Evolutionary conservation across 2,888 invertebrate genomes (phyloP), one percentile per base, ranked within the genome.

Genomic region (Omphaloscelis lunosa): DNA sequence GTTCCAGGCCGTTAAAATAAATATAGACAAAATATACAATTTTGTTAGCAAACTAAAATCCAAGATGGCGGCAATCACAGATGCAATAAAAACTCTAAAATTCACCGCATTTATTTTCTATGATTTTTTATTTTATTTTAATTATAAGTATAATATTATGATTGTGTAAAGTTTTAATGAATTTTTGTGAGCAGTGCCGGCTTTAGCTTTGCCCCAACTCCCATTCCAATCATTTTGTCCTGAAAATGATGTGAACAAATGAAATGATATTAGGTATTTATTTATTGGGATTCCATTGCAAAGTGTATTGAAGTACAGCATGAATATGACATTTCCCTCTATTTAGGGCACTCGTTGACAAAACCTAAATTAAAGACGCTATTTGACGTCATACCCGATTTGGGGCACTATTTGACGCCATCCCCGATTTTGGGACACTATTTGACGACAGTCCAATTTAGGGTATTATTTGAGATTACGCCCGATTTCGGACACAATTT

Each of bases 101-200:
- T 77, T 80, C 82, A 78, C 75, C 83, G 88, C 89, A 88, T 88
- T 89, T 88, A 88, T 88, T 88, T 84, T 85, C 68, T 88, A 87
- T 79, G 77, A 62, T 80, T 86, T 88, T 76, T 78, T n/a, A n/a
- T n/a, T 61, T 58, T 17, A 61, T 75, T 84, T 84, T 82, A 77
- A 62, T 76, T 65, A 63, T 80, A 79, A 74, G 85, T 77, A 79
- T 83, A 82, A 73, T 83, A 84, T 81, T 88, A 83, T 75, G 61
- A 79, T 79, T 87, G 77, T 89, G 77, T 83, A 86, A 86, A 81
- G 70, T 80, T 87, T 75, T 80, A 82, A 75, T 82, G 71, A 77
- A 62, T 86, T 75, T 82, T 83, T 88, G 79, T 83, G 27, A 77
- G 41, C 77, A 79, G 82, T 77, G 79, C 84, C 87, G 88, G 87